Base-by-base conservation (phyloP, 2,888 invertebrate genomes). In the Drosophila quasianomalipes region DNA sequence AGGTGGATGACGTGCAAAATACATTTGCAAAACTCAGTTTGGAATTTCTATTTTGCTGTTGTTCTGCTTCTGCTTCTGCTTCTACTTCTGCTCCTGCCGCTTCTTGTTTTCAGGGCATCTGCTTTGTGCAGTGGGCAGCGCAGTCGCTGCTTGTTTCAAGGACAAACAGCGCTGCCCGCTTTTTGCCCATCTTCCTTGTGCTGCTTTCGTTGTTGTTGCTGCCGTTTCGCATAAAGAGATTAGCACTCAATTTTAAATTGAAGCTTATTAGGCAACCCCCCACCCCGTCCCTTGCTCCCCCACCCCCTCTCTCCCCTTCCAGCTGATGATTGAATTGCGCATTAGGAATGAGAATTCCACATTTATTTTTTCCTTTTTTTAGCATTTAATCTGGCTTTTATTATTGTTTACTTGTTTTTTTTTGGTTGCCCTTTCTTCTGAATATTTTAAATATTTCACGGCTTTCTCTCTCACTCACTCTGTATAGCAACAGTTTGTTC, bases 201-300 rank as follows among this genome's bases (percentile, higher is more conserved):
- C 59, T 49, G 31, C 61, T 61, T 73, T 51, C 44, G 52, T 52
- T 69, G 63, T 31, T 61, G 64, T 65, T 69, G 52, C 74, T 70
- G 59, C 54, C 51, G 71, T 59, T 65, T 44, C 63, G 75, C 68
- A 70, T 70, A 82, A 82, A 78, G 66, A 80, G 82, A 82, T 82
- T 82, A 82, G 80, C 78, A 75, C 79, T 67, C 82, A 82, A 73
- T 82, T 82, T 80, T 55, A 63, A 81, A 81, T 79, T 82, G 76
- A 73, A 68, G 81, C 78, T 78, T 76, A 81, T 80, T 81, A 81
- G 76, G 35, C 47, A 5, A 57, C 44, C 1, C 44, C 16, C 10
- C 6, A 1, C 16, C 1, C 6, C n/a, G 3, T 33, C 10, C 10
- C 4, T n/a, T 14, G 47, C 49, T 4, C 6, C n/a, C 9, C 12